phyloP scores from a whole-genome alignment of 1,140 invertebrate genomes.

The Schlechtendalia chinensis region DNA sequence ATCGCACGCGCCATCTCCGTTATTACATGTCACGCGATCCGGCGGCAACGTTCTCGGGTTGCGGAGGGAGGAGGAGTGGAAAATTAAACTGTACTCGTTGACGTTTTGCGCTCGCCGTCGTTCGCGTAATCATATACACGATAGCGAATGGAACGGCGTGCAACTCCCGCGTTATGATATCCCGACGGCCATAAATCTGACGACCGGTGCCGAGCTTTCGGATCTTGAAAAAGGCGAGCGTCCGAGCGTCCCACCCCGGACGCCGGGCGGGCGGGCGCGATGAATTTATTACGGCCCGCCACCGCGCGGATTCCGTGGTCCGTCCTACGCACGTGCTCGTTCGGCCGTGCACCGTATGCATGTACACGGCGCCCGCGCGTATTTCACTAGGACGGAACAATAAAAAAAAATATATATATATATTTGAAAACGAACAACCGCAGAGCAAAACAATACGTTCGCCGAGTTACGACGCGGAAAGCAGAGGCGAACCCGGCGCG shows the following conservation, averaged over 20 bases:
- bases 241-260: background rate
- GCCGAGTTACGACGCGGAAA: background rate
- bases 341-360: constrained; percentile 1
- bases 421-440: too few relatives aligned
- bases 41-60: too few relatives aligned
- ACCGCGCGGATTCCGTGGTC: background rate
- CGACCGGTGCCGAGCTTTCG: constrained; percentile 7
- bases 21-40: too few relatives aligned
- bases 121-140: constrained; percentile 15
- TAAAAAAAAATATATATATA: too few relatives aligned
- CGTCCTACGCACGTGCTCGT: background rate
- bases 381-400: too few relatives aligned
- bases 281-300: constrained; percentile 35
- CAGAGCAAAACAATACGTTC: too few relatives aligned
- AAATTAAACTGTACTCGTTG: constrained; percentile 37
- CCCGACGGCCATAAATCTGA: constrained; percentile 24
- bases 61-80: background rate
- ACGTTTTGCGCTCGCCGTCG: constrained; percentile 1
- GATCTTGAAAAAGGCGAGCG: constrained; percentile 31
- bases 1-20: too few relatives aligned
- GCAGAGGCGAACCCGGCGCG: too few relatives aligned
- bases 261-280: background rate
- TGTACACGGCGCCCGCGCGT: too few relatives aligned
- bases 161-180: too few relatives aligned
- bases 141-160: too few relatives aligned